These are phyloP conservation scores for Echinarachnius parma DNA, from an alignment of 53 echinoderm and acorn worm species.

Conservation along the genomic window DNA sequence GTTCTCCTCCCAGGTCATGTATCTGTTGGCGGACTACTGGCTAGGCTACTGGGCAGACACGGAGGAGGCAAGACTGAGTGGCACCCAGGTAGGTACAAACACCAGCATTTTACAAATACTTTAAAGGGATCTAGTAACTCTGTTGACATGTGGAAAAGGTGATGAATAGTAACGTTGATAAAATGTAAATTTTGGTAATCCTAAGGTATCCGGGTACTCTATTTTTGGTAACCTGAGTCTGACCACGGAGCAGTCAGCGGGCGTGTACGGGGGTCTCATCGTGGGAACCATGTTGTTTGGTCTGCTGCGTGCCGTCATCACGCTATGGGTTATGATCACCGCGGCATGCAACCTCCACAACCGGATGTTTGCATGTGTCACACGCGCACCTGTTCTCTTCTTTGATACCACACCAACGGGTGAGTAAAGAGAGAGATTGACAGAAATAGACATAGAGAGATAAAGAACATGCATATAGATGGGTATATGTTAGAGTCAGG, in stretches of 20 bases:
- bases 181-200: too few species aligned
- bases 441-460: too few species aligned
- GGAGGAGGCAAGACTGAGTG: too few species aligned
- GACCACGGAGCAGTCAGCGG: constrained; percentile 59
- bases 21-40: constrained; percentile 85
- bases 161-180: too few species aligned
- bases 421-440: too few species aligned
- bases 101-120: too few species aligned
- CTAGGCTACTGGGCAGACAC: constrained; percentile 79
- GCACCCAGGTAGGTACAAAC: too few species aligned
- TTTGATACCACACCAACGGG: constrained; percentile 95
- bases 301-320: constrained; percentile 55
- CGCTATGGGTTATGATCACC: constrained; percentile 70
- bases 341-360: constrained; percentile 83
- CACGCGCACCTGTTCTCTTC: constrained; percentile 75
- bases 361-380: constrained; percentile 77
- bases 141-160: too few species aligned
- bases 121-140: too few species aligned
- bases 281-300: constrained; percentile 54
- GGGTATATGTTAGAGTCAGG: too few species aligned
- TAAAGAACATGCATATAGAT: too few species aligned
- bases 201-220: not conserved
- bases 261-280: constrained; percentile 61
- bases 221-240: constrained; percentile 40
- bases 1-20: constrained; percentile 55